Percentiles rank a stretch among this genome's conserved stretches.
Conservation (phyloP, 2,888 invertebrate genomes). For the Dione vanillae region DNA sequence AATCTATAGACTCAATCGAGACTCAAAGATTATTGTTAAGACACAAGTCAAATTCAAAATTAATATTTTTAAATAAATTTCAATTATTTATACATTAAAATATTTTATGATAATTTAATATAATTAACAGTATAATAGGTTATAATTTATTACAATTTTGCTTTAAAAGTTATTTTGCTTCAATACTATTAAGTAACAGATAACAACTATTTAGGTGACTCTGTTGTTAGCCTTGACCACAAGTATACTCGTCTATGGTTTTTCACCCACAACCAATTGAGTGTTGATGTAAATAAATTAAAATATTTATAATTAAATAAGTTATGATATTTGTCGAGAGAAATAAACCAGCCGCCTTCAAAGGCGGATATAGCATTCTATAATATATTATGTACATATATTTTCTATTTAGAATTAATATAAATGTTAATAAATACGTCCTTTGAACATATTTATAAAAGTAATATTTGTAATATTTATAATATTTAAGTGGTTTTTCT, state of each 20-base stretch:
- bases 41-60: too few relatives aligned
- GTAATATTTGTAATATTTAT: too few relatives aligned
- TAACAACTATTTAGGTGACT: slow-evolving; percentile 16
- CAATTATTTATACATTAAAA: background rate
- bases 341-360: background rate
- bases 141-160: slow-evolving; percentile 16
- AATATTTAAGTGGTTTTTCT: too few relatives aligned
- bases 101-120: background rate
- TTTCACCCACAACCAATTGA: slow-evolving; percentile 7
- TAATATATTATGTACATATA: background rate
- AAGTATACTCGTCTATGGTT: slow-evolving; percentile 7
- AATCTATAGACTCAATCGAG: too few relatives aligned
- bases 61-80: too few relatives aligned
- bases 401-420: too few relatives aligned
- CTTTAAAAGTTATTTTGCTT: background rate
- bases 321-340: background rate
- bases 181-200: slow-evolving; percentile 9
- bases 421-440: too few relatives aligned
- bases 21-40: too few relatives aligned
- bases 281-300: background rate
- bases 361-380: slow-evolving; percentile 7
- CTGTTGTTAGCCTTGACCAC: slow-evolving; percentile 11
- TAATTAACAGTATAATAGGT: background rate
- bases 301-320: background rate
- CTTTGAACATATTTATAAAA: too few relatives aligned